Conservation (phyloP, 2,888 invertebrate genomes). For the Neocrepidodera transversa region DNA sequence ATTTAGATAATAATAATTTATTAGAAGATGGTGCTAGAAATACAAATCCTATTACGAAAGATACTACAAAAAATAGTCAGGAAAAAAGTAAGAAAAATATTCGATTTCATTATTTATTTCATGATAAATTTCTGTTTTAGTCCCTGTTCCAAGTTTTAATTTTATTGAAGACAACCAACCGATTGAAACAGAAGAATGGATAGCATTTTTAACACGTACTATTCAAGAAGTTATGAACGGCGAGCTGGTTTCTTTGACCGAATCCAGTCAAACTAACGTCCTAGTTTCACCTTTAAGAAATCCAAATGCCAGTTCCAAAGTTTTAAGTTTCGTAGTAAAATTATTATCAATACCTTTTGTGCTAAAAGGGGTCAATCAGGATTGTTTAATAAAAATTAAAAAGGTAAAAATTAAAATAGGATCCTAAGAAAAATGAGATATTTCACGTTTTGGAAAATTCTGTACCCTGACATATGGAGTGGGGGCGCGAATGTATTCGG, state of each 20-base stretch:
- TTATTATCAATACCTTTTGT: conserved; percentile 71
- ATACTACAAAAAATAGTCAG: conserved; percentile 10
- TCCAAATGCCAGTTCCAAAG: conserved; percentile 67
- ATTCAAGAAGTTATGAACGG: conserved; percentile 84
- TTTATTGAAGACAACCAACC: conserved; percentile 61
- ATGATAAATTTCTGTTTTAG: conserved; percentile 25
- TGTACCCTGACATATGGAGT: too few species aligned
- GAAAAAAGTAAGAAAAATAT: conserved; percentile 16
- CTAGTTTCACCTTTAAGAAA: conserved; percentile 70
- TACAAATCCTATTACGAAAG: conserved; percentile 1
- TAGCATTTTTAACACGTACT: conserved; percentile 80
- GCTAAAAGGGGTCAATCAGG: conserved; percentile 59
- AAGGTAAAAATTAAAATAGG: conserved; percentile 51
- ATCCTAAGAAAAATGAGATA: conserved; percentile 1
- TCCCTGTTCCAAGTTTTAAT: conserved; percentile 40
- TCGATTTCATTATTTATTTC: neutral
- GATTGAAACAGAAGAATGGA: conserved; percentile 87
- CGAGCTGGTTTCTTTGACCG: conserved; percentile 76
- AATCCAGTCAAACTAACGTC: conserved; percentile 68
- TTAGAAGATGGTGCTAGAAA: conserved; percentile 15
- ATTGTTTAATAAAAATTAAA: conserved; percentile 62
- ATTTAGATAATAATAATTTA: conserved; percentile 40
- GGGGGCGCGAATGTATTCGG: too few species aligned
- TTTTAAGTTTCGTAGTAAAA: conserved; percentile 70
- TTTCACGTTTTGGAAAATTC: too few species aligned